Evolutionary conservation across 2,113 vertebrate species (phyloP).

Genomic region (Uropsilus gracilis): DNA sequence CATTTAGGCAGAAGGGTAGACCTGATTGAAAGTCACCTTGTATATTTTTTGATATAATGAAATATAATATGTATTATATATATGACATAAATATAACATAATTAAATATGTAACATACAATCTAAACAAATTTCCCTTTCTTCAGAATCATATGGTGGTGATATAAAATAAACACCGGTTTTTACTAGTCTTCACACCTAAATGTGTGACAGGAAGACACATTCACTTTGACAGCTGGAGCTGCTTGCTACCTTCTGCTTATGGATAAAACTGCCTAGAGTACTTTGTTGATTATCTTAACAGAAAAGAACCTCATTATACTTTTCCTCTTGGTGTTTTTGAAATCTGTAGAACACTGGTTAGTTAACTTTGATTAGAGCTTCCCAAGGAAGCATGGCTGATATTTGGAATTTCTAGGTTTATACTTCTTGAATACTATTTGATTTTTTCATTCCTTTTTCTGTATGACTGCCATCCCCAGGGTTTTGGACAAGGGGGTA

Average conservation of each 20-base stretch:
- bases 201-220: background rate
- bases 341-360: background rate
- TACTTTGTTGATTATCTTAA: background rate
- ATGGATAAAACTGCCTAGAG: background rate
- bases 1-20: background rate
- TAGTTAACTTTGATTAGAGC: background rate
- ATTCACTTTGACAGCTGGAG: background rate
- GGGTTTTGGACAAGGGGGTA: background rate
- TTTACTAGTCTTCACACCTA: background rate
- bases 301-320: background rate
- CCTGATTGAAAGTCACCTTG: background rate
- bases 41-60: constrained; percentile 1
- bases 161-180: background rate
- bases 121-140: background rate
- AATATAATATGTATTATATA: background rate
- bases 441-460: background rate
- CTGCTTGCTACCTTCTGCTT: background rate
- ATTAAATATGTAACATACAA: background rate
- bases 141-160: background rate
- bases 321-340: background rate
- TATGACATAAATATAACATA: background rate
- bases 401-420: background rate
- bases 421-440: background rate
- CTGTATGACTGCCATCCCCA: background rate
- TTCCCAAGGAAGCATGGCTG: background rate